phyloP scores from a whole-genome alignment of 2,113 vertebrate genomes.

The Thunnus maccoyii region DNA sequence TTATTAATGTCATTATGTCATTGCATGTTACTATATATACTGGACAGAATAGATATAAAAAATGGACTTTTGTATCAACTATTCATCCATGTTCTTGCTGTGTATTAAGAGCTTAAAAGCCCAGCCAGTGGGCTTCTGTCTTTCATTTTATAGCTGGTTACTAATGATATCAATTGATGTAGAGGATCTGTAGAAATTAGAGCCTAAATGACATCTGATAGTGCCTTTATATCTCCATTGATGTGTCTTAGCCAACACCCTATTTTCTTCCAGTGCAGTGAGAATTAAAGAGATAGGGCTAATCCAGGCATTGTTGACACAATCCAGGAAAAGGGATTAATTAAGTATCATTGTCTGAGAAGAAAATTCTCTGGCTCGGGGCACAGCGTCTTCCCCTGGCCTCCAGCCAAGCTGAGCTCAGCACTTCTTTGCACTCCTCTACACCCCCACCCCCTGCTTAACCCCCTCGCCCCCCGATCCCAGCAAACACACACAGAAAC shows the following conservation, averaged over 20 bases:
- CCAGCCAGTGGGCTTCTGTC: slow-evolving; percentile 16
- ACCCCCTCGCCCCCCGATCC: slow-evolving; percentile 2
- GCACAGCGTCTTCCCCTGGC: slow-evolving; percentile 73
- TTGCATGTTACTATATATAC: slow-evolving; percentile 35
- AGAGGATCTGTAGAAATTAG: slow-evolving; percentile 50
- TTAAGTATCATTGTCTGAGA: slow-evolving; percentile 84
- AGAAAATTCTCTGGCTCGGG: slow-evolving; percentile 76
- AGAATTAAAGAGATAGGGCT: slow-evolving; percentile 75
- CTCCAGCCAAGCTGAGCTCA: slow-evolving; percentile 83
- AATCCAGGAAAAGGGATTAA: slow-evolving; percentile 82
- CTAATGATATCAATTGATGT: slow-evolving; percentile 53
- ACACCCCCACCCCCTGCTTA: neutral
- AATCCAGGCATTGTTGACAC: slow-evolving; percentile 83
- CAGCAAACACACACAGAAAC: slow-evolving; percentile 46
- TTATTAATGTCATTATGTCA: slow-evolving; percentile 42
- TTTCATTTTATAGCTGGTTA: slow-evolving; percentile 33
- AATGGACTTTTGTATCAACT: slow-evolving; percentile 28
- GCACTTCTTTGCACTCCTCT: slow-evolving; percentile 73
- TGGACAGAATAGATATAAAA: slow-evolving; percentile 30
- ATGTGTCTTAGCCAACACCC: slow-evolving; percentile 53
- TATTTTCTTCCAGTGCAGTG: slow-evolving; percentile 44
- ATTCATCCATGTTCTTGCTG: slow-evolving; percentile 11
- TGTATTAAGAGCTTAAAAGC: slow-evolving; percentile 28
- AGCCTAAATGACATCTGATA: slow-evolving; percentile 61
- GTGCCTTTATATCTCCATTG: slow-evolving; percentile 57